phyloP scores from a whole-genome alignment of 2,113 vertebrate genomes.

The Oenanthe oenanthe region DNA sequence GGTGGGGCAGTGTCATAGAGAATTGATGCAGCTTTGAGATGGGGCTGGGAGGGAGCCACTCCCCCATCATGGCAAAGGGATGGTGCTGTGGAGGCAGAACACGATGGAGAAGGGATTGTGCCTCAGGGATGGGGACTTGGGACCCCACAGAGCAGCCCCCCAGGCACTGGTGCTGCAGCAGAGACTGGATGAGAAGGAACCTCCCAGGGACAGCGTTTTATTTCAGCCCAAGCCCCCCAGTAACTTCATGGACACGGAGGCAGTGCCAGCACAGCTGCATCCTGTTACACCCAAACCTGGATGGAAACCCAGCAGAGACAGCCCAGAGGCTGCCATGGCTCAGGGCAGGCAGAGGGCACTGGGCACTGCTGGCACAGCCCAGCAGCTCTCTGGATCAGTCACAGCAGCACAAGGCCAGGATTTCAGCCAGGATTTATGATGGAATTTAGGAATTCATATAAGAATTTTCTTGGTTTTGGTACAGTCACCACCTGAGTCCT shows the following conservation, averaged over 20 bases:
- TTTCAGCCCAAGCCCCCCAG: background rate
- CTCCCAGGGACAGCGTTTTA: background rate
- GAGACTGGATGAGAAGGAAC: background rate
- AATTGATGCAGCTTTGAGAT: background rate
- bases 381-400: rapidly evolving
- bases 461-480: background rate
- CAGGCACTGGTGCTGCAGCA: rapidly evolving
- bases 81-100: rapidly evolving
- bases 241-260: background rate
- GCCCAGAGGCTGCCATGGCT: background rate
- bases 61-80: background rate
- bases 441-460: background rate
- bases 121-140: background rate
- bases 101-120: rapidly evolving
- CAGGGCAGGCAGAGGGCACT: rapidly evolving
- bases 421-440: background rate
- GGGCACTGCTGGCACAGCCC: background rate
- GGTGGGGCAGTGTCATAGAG: background rate
- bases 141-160: rapidly evolving
- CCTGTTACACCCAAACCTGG: background rate
- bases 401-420: rapidly evolving
- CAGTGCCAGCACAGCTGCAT: background rate
- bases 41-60: background rate
- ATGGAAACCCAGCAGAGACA: background rate
- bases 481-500: background rate